These are phyloP conservation scores for Hypolimnas misippus DNA, from an alignment of 2,888 invertebrate species.

Conservation along the genomic window DNA sequence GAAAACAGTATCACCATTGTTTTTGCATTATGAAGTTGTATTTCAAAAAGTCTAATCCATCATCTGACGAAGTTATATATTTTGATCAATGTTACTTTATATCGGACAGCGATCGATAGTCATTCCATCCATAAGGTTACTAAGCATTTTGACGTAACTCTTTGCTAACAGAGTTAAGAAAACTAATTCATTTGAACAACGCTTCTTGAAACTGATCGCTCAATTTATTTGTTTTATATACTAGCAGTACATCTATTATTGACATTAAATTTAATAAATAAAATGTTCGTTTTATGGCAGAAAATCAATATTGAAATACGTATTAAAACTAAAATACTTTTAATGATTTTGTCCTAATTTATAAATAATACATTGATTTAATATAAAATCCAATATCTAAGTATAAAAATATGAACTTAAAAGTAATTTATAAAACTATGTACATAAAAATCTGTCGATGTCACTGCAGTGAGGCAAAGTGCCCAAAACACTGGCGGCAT, in stretches of 20 bases:
- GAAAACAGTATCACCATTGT: constrained; percentile 27
- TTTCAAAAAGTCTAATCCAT: constrained; percentile 56
- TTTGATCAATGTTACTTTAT: constrained; percentile 56
- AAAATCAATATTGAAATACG: too few species aligned
- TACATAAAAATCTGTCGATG: too few species aligned
- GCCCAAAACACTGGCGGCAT: too few species aligned
- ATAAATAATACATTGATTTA: too few species aligned
- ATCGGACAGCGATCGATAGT: constrained; percentile 58
- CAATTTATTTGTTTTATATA: neutral
- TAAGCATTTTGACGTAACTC: constrained; percentile 41
- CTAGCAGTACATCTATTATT: neutral
- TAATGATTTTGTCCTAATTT: too few species aligned
- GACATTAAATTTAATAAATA: too few species aligned
- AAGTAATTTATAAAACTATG: too few species aligned
- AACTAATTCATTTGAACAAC: neutral
- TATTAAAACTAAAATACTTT: too few species aligned
- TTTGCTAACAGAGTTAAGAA: constrained; percentile 12
- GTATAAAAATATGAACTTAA: too few species aligned
- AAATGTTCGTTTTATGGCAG: too few species aligned
- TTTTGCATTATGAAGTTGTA: constrained; percentile 32
- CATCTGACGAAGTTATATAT: constrained; percentile 52
- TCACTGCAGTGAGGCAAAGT: too few species aligned
- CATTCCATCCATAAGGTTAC: constrained; percentile 43
- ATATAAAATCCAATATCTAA: too few species aligned
- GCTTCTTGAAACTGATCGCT: neutral